phyloP scores from a whole-genome alignment of 35 echinoderm and acorn worm species.

The Heliocidaris tuberculata region DNA sequence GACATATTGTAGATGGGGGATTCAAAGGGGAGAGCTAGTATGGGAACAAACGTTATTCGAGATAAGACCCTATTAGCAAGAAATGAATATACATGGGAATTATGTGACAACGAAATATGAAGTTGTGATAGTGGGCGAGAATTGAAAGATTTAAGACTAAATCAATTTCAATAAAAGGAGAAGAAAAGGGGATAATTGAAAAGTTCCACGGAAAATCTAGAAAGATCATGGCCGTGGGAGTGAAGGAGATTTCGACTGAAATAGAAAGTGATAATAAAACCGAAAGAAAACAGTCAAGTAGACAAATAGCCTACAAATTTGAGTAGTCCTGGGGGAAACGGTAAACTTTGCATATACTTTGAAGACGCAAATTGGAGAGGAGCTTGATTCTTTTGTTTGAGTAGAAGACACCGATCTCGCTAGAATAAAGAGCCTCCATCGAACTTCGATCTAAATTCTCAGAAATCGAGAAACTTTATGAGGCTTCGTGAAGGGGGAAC shows the following conservation, averaged over 20 bases:
- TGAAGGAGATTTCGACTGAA: background rate
- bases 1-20: background rate
- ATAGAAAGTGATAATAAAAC: background rate
- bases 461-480: too few species aligned
- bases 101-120: background rate
- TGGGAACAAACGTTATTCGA: background rate
- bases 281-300: background rate
- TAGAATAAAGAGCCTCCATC: background rate
- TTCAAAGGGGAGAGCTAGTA: background rate
- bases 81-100: background rate
- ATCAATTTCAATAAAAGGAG: background rate
- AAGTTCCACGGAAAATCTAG: background rate
- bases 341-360: background rate
- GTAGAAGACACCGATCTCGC: background rate
- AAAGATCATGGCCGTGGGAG: background rate
- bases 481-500: too few species aligned
- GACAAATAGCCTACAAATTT: background rate
- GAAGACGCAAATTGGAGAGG: background rate
- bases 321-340: background rate
- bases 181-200: background rate
- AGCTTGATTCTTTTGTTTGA: background rate
- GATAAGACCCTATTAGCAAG: background rate
- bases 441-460: too few species aligned
- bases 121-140: background rate
- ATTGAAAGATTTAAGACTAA: background rate